A percentile compares a stretch with the other conserved stretches of the same genome.
These are phyloP conservation scores for Oscheius sp. DNA, from an alignment of 2,888 invertebrate genomes.

Conservation along the genomic window DNA sequence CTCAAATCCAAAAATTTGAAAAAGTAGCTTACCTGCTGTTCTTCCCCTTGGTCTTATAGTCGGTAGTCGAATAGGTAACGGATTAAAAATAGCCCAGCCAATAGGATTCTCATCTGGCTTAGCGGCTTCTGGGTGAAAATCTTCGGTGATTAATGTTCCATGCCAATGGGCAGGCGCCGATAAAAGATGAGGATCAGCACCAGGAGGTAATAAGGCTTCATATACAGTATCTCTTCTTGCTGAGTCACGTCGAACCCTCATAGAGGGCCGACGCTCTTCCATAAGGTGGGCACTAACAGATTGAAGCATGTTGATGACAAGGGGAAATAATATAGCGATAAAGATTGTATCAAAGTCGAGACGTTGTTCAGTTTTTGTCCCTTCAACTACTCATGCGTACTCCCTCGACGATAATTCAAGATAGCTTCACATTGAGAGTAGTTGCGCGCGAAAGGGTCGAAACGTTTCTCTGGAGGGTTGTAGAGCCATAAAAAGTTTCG, in stretches of 20 bases:
- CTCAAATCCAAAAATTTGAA: background rate
- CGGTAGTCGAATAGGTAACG: constrained; percentile 42
- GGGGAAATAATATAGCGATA: background rate
- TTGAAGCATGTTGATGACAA: constrained; percentile 49
- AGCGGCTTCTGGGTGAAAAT: constrained; percentile 32
- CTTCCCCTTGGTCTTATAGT: constrained; percentile 33
- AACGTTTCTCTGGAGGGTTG: constrained; percentile 28
- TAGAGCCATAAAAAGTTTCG: constrained; percentile 18
- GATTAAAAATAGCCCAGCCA: constrained; percentile 58
- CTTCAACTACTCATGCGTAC: constrained; percentile 32
- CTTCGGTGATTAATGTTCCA: constrained; percentile 42
- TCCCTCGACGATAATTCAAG: constrained; percentile 33
- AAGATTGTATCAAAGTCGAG: constrained; percentile 19
- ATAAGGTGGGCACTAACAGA: constrained; percentile 58
- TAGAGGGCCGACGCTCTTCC: constrained; percentile 52
- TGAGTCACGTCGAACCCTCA: background rate
- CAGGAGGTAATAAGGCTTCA: constrained; percentile 8
- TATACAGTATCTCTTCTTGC: background rate
- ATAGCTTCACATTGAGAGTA: constrained; percentile 25
- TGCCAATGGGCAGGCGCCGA: constrained; percentile 38
- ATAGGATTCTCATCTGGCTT: constrained; percentile 45
- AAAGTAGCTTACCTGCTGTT: constrained; percentile 6
- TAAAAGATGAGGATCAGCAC: constrained; percentile 34
- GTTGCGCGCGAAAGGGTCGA: constrained; percentile 13
- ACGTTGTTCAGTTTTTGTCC: constrained; percentile 30